Conservation (phyloP, 2,888 invertebrate genomes). For the Invenusta paracnida region DNA sequence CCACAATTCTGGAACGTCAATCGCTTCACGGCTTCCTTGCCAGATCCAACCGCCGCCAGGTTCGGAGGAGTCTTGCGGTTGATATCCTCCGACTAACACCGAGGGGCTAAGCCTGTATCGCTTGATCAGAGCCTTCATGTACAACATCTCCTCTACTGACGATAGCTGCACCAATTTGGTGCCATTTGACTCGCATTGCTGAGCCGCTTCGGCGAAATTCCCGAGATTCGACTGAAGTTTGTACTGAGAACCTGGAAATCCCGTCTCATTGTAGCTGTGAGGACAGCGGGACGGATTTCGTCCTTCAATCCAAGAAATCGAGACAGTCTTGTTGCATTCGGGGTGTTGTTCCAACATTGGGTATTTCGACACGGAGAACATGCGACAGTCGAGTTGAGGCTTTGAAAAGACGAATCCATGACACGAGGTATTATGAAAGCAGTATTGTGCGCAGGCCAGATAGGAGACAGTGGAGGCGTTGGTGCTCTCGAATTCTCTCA, state of each 20-base stretch:
- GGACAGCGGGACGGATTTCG: background rate
- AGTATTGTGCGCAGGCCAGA: background rate
- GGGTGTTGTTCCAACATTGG: background rate
- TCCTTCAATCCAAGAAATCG: background rate
- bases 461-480: background rate
- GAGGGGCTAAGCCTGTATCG: background rate
- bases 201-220: background rate
- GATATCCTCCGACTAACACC: background rate
- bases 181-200: background rate
- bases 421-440: background rate
- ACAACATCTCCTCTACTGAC: background rate
- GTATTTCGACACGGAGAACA: background rate
- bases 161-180: background rate
- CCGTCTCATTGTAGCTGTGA: background rate
- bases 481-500: background rate
- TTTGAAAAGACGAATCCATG: background rate
- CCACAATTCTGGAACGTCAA: background rate
- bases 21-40: background rate
- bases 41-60: background rate
- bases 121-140: background rate
- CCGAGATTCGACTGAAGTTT: background rate
- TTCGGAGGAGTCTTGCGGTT: background rate
- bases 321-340: background rate
- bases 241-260: background rate
- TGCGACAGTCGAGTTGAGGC: background rate